These are phyloP conservation scores for Slavum lentiscoides DNA, from an alignment of 2,888 invertebrate genomes.

Conservation along the genomic window DNA sequence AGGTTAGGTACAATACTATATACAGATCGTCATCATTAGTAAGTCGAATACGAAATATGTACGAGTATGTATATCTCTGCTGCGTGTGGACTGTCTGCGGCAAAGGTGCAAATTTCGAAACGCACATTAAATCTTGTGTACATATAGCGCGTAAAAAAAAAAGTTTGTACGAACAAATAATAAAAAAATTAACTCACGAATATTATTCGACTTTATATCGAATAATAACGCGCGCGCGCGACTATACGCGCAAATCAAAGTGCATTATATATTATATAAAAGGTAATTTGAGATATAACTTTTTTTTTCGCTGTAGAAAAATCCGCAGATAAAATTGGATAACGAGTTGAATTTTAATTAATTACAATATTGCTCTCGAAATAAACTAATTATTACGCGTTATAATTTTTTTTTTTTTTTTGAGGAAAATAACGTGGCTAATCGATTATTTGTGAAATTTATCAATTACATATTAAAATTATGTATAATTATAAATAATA, in stretches of 20 bases:
- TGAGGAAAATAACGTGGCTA: conserved; percentile 21
- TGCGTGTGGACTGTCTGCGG: too few species aligned
- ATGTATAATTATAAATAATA: not conserved
- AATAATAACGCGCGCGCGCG: not conserved
- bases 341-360: not conserved
- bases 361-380: not conserved
- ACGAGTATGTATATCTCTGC: too few species aligned
- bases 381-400: conserved; percentile 18
- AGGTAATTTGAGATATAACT: not conserved
- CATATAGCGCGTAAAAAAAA: too few species aligned
- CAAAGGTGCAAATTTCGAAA: too few species aligned
- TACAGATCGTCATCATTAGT: too few species aligned
- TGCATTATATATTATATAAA: not conserved
- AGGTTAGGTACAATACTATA: too few species aligned
- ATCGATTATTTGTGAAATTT: not conserved
- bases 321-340: not conserved
- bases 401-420: not conserved
- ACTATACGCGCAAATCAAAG: not conserved
- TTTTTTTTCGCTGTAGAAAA: not conserved
- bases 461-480: not conserved
- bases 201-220: too few species aligned
- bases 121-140: too few species aligned
- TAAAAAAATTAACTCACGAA: too few species aligned
- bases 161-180: too few species aligned
- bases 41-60: too few species aligned